Evolutionary conservation across 2,888 invertebrate genomes (phyloP).

Genomic region (Eupithecia dodoneata): DNA sequence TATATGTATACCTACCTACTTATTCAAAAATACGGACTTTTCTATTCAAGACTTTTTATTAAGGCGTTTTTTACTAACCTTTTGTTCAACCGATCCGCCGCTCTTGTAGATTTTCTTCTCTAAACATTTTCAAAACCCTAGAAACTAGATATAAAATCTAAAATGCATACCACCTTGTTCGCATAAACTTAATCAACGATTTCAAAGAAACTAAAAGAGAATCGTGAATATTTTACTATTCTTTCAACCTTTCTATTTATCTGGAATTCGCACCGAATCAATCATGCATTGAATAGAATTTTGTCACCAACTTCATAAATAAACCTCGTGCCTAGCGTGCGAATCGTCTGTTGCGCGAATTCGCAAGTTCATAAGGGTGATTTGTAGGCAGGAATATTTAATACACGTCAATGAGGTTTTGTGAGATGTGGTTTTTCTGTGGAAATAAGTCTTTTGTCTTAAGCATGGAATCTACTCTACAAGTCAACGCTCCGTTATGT

Average conservation of each 20-base stretch:
- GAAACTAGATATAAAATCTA: not conserved
- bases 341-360: conserved; percentile 29
- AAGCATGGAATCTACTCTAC: not conserved
- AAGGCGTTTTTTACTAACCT: not conserved
- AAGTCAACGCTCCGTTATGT: not conserved
- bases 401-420: conserved; percentile 5
- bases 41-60: too few relatives aligned
- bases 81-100: not conserved
- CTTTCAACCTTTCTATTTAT: conserved; percentile 20
- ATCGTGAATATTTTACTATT: conserved; percentile 17
- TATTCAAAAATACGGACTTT: too few relatives aligned
- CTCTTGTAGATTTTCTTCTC: not conserved
- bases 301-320: conserved; percentile 57
- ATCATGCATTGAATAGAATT: conserved; percentile 55
- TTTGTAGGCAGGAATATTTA: conserved; percentile 24
- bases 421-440: not conserved
- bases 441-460: not conserved
- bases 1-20: too few relatives aligned
- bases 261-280: conserved; percentile 41
- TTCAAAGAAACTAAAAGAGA: conserved; percentile 14
- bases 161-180: conserved; percentile 3
- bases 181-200: not conserved
- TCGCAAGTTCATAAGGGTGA: conserved; percentile 11
- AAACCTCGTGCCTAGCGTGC: conserved; percentile 49
- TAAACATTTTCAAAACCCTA: not conserved